These are phyloP conservation scores for Mesaphorura yosii DNA, from an alignment of 1,140 invertebrate species.

Conservation along the genomic window DNA sequence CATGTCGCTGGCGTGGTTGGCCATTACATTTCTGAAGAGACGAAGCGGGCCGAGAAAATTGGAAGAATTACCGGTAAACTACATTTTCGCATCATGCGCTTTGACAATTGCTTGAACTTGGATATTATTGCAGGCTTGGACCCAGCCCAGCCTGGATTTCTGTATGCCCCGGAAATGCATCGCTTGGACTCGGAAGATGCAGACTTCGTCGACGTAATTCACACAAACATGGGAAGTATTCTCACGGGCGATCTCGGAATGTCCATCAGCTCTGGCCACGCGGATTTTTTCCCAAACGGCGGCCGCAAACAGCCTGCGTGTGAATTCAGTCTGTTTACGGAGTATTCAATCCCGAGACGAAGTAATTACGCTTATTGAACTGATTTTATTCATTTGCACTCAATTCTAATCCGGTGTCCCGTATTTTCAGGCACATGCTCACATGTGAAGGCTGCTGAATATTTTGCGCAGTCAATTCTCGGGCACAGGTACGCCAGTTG, in stretches of 20 bases:
- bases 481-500: constrained; percentile 12
- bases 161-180: neutral
- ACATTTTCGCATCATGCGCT: neutral
- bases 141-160: constrained; percentile 21
- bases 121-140: constrained; percentile 15
- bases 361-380: neutral
- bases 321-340: constrained; percentile 9
- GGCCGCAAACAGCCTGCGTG: constrained; percentile 23
- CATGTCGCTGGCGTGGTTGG: constrained; percentile 32
- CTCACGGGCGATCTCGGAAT: constrained; percentile 9
- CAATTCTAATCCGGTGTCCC: neutral
- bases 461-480: constrained; percentile 19
- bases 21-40: constrained; percentile 10
- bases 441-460: constrained; percentile 26
- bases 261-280: neutral
- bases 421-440: constrained; percentile 21
- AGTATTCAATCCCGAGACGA: constrained; percentile 18
- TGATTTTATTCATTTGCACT: neutral
- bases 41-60: constrained; percentile 10
- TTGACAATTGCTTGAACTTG: neutral
- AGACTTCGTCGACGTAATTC: constrained; percentile 24
- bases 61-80: constrained; percentile 22
- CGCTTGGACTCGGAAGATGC: constrained; percentile 17
- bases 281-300: constrained; percentile 22
- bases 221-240: constrained; percentile 15